Evolutionary conservation across 2,888 invertebrate species (phyloP).

Genomic region (Chrysopilus asiliformis): DNA sequence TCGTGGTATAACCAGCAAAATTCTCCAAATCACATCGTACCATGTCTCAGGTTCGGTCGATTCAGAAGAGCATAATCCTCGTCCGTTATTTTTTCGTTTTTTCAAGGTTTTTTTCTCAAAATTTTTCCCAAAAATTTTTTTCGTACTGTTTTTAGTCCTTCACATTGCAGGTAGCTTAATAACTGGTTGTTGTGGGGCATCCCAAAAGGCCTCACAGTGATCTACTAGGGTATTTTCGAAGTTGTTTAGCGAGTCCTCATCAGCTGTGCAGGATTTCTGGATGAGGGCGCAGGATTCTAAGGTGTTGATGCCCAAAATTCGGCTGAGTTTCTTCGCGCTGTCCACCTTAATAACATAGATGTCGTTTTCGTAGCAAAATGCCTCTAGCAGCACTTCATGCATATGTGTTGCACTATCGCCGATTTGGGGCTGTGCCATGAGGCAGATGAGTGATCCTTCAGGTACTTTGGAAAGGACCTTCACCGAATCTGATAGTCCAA

Average conservation of each 20-base stretch:
- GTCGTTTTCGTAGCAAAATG: constrained; percentile 65
- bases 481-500: constrained; percentile 32
- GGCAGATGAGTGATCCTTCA: constrained; percentile 52
- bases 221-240: constrained; percentile 49
- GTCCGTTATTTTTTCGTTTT: background rate
- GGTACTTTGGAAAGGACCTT: constrained; percentile 31
- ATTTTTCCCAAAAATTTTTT: constrained; percentile 6
- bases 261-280: constrained; percentile 34
- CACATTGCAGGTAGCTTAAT: constrained; percentile 52
- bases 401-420: constrained; percentile 66
- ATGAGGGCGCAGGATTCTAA: constrained; percentile 38
- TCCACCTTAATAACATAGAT: constrained; percentile 61
- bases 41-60: too few species aligned
- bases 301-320: constrained; percentile 40
- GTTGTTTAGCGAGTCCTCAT: constrained; percentile 41
- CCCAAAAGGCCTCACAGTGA: constrained; percentile 53
- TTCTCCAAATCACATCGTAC: too few species aligned
- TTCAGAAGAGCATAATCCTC: too few species aligned
- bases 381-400: constrained; percentile 62
- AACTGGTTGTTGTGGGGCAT: constrained; percentile 47
- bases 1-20: too few species aligned
- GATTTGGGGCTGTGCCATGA: constrained; percentile 51
- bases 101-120: background rate
- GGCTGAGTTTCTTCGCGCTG: constrained; percentile 37
- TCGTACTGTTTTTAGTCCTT: too few species aligned